Evolutionary conservation across 2,888 invertebrate species (phyloP).

Genomic region (Oeneis ivallda): DNA sequence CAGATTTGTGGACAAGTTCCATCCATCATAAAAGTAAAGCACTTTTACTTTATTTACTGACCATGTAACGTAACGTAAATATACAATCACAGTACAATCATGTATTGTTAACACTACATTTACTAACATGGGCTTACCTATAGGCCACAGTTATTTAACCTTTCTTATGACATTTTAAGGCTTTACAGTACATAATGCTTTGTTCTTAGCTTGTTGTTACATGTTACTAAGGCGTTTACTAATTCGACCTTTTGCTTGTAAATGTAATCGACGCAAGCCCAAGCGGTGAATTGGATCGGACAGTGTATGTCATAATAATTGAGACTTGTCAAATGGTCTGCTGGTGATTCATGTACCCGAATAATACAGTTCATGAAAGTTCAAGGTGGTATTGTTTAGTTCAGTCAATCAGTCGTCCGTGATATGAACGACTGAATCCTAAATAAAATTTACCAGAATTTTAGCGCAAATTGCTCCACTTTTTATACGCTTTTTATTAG

Average conservation of each 20-base stretch:
- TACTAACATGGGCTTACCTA: background rate
- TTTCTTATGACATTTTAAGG: slow-evolving; percentile 26
- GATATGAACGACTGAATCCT: slow-evolving; percentile 2
- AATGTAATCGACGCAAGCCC: background rate
- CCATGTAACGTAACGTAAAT: background rate
- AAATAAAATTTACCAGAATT: background rate
- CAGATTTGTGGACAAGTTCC: too few species aligned
- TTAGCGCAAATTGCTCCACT: too few species aligned
- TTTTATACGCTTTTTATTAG: too few species aligned
- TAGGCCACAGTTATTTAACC: slow-evolving; percentile 5
- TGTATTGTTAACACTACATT: slow-evolving; percentile 9
- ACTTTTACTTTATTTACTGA: background rate
- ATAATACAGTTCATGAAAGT: slow-evolving; percentile 22
- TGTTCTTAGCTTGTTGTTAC: slow-evolving; percentile 8
- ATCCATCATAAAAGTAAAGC: too few species aligned
- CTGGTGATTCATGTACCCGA: slow-evolving; percentile 41
- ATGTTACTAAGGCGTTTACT: background rate
- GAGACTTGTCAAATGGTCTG: slow-evolving; percentile 42
- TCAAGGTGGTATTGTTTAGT: slow-evolving; percentile 28
- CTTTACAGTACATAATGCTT: slow-evolving; percentile 19
- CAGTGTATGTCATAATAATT: slow-evolving; percentile 45
- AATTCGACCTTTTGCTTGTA: slow-evolving; percentile 3
- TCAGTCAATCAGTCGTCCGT: slow-evolving; percentile 16
- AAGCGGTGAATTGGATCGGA: slow-evolving; percentile 31
- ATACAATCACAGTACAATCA: background rate